Conservation (phyloP, 2,797 vertebrate genomes). For the Glossophaga mutica region DNA sequence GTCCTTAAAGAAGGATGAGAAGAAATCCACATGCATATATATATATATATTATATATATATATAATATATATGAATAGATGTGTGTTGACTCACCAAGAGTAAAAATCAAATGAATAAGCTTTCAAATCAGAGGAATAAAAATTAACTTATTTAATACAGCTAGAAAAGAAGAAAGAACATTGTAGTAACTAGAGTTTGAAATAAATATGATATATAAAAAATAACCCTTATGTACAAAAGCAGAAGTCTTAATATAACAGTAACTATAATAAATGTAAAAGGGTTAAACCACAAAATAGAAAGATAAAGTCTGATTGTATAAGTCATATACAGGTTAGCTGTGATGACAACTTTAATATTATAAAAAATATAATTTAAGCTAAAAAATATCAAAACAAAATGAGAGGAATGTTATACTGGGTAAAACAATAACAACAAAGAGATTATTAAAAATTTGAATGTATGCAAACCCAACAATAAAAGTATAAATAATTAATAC, state of each 20-base stretch:
- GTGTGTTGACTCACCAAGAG: neutral
- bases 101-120: neutral
- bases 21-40: neutral
- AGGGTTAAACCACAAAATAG: neutral
- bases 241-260: neutral
- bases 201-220: neutral
- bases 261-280: conserved; percentile 1
- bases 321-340: neutral
- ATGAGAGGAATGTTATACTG: neutral
- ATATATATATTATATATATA: neutral
- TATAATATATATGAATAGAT: neutral
- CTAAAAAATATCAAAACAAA: neutral
- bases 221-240: neutral
- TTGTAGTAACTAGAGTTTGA: neutral
- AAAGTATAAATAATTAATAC: neutral
- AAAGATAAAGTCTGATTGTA: neutral
- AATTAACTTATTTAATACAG: neutral
- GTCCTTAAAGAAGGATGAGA: neutral
- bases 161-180: neutral
- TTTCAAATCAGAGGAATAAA: neutral
- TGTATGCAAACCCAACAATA: neutral
- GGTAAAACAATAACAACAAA: neutral
- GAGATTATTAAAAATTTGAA: neutral
- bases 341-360: neutral
- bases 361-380: neutral